Base-by-base conservation (phyloP, 2,113 vertebrate species). In the Passer domesticus region DNA sequence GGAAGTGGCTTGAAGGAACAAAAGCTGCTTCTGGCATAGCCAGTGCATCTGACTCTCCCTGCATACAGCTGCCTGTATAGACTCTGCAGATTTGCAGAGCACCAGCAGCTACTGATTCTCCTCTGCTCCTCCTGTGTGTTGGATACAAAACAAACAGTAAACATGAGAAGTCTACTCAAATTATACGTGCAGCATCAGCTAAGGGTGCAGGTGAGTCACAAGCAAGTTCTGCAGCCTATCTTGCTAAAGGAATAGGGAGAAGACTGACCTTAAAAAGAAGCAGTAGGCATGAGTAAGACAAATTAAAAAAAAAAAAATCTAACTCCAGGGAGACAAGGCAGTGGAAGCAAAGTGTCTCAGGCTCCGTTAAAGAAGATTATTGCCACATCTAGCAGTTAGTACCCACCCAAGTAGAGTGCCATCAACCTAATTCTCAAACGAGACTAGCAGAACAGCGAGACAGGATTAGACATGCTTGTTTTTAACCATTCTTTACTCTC, bases 391-490 rank as follows among this genome's bases (percentile, higher is more conserved):
- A 86, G 88, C 83, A 88, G 72, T 91, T 60, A 93, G 93, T 80
- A 97, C 87, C 93, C 93, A 96, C 94, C 93, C 94, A 94, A 95
- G 82, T 33, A 73, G 92, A 31, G 49, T 76, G 87, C 79, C 77
- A 94, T 94, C 93, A 89, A 70, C 58, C 89, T 93, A 92, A 95
- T 92, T 94, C 93, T 95, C 90, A 87, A 95, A 94, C 1, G 7
- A 95, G 91, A 94, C 94, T 46, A 96, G 90, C 89, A 94, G 75
- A 93, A 90, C 33, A 91, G 73, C 0, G 0, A 89, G 92, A 95
- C 97, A 97, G 87, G 97, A 96, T 97, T 87, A 95, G 96, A 95
- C 96, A 95, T 95, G 97, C 90, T 97, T 90, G 92, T 55, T 96
- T 97, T 97, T 95, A 97, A 94, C 95, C 79, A 95, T 95, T 97